A percentile compares a stretch with the other conserved stretches of the same genome.
Conservation (phyloP, 35 echinoderm and acorn worm species). For the Antedon bifida region DNA sequence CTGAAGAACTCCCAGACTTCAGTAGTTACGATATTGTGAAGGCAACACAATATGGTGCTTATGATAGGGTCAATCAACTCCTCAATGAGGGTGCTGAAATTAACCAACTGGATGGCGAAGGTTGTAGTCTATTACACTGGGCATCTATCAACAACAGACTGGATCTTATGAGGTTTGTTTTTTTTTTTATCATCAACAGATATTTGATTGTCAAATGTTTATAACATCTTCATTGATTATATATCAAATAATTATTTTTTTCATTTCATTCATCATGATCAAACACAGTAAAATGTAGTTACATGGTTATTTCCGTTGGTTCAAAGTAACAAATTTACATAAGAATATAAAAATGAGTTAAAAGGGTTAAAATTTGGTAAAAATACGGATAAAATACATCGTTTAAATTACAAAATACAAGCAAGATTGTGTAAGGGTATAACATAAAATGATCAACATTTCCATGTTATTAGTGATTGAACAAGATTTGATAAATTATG, state of each 20-base stretch:
- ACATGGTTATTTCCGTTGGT: too few species aligned
- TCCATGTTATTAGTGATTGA: too few species aligned
- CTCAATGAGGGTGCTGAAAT: conserved; percentile 73
- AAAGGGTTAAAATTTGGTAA: too few species aligned
- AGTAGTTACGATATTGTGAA: conserved; percentile 64
- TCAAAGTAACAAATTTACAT: too few species aligned
- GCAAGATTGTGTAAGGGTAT: too few species aligned
- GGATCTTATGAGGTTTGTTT: conserved; percentile 66
- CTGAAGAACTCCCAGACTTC: conserved; percentile 10
- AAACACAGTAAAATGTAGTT: not conserved
- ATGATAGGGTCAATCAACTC: conserved; percentile 53
- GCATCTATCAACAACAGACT: conserved; percentile 83
- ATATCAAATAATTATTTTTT: not conserved
- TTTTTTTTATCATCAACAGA: not conserved
- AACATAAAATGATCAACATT: too few species aligned
- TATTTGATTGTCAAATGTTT: not conserved
- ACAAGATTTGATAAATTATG: too few species aligned
- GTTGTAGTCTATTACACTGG: conserved; percentile 83
- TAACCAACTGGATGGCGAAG: conserved; percentile 62
- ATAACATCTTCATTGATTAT: not conserved
- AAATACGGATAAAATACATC: too few species aligned
- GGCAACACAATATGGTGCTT: conserved; percentile 73
- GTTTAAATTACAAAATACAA: too few species aligned
- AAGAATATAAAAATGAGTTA: too few species aligned
- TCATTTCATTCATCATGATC: not conserved